Evolutionary conservation across 2,888 invertebrate species (phyloP).

Genomic region (Epicampocera succincta): DNA sequence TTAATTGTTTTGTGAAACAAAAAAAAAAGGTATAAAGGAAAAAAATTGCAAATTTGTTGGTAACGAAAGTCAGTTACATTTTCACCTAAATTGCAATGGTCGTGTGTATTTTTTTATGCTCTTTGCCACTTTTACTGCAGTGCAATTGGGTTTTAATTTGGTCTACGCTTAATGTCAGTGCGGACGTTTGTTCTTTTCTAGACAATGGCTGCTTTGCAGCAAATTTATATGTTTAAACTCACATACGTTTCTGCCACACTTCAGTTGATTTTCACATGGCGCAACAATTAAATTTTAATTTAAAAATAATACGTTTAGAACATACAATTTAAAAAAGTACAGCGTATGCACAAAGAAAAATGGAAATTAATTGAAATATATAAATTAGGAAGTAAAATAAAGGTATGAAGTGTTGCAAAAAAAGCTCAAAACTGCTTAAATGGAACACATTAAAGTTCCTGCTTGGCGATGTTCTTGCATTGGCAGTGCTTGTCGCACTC

Average conservation of each 20-base stretch:
- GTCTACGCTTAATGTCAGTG: background rate
- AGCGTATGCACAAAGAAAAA: slow-evolving; percentile 23
- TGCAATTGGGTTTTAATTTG: slow-evolving; percentile 59
- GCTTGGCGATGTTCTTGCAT: no score
- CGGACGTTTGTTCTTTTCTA: slow-evolving; percentile 8
- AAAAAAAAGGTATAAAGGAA: background rate
- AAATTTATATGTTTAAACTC: background rate
- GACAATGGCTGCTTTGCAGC: slow-evolving; percentile 1
- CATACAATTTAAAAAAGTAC: slow-evolving; percentile 32
- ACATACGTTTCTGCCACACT: background rate
- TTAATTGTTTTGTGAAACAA: slow-evolving; percentile 1
- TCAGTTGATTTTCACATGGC: background rate
- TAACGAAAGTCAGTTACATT: slow-evolving; percentile 54
- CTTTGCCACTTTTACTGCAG: slow-evolving; percentile 65
- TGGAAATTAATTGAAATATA: background rate
- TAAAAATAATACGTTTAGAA: slow-evolving; percentile 22
- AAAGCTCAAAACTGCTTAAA: no score
- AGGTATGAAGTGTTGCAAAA: no score
- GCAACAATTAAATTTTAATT: slow-evolving; percentile 53
- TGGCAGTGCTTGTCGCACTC: no score
- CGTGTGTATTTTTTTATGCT: slow-evolving; percentile 42
- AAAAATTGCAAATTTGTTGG: slow-evolving; percentile 37
- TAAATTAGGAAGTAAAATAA: background rate
- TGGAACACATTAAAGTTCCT: no score
- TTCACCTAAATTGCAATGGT: slow-evolving; percentile 63